phyloP scores from a whole-genome alignment of 1,140 invertebrate species.

The Planococcus citri region DNA sequence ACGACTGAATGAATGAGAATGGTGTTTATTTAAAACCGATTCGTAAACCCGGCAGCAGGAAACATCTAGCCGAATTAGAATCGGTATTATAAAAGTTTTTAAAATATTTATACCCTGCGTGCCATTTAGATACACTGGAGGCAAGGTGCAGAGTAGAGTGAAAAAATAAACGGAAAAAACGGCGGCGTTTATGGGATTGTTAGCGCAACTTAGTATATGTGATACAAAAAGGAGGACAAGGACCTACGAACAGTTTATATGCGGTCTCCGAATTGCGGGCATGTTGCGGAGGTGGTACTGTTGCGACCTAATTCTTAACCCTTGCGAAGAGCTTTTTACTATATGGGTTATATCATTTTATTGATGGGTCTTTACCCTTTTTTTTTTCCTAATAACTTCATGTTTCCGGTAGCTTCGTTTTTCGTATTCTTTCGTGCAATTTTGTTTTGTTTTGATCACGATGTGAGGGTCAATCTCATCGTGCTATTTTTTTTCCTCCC shows the following conservation, averaged over 20 bases:
- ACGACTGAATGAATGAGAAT: no score
- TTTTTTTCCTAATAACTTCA: neutral
- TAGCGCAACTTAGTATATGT: neutral
- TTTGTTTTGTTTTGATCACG: no score
- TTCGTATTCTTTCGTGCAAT: no score
- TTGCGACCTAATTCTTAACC: slow-evolving; percentile 15
- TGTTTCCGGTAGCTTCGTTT: neutral
- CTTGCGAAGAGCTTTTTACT: slow-evolving; percentile 2
- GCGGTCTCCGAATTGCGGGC: slow-evolving; percentile 10
- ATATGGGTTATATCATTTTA: slow-evolving; percentile 16
- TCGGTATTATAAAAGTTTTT: no score
- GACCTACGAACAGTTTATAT: slow-evolving; percentile 13
- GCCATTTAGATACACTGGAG: no score
- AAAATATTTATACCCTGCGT: no score
- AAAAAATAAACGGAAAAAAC: neutral
- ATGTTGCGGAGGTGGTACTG: slow-evolving; percentile 14
- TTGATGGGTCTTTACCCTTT: neutral
- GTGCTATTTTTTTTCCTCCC: no score
- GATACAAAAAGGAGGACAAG: slow-evolving; percentile 13
- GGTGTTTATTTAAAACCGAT: no score
- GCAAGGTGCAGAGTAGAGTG: no score
- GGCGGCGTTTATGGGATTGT: neutral
- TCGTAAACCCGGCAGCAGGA: no score
- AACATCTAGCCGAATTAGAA: no score
- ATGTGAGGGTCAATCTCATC: no score